These are phyloP conservation scores for Galerucella nymphaeae DNA, from an alignment of 2,888 invertebrate species.

Conservation along the genomic window DNA sequence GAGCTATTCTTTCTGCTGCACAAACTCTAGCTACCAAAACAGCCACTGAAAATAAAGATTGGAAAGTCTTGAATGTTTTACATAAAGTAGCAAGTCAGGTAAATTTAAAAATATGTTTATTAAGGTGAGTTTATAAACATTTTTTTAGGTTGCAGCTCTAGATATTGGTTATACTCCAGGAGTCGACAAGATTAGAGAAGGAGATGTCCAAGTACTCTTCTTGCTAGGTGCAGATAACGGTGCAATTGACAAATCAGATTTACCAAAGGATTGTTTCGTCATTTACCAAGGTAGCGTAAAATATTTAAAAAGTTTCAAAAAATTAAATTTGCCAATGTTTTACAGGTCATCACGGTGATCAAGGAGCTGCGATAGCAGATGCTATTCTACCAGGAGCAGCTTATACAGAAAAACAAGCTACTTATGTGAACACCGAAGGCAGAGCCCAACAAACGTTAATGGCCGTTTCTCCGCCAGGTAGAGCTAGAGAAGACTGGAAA, in stretches of 20 bases:
- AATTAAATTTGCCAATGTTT: background rate
- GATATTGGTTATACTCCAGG: constrained; percentile 94
- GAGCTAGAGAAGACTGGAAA: constrained; percentile 98
- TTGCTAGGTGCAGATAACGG: constrained; percentile 95
- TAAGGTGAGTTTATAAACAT: background rate
- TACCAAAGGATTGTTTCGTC: constrained; percentile 85
- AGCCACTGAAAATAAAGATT: constrained; percentile 68
- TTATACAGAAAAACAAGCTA: constrained; percentile 98
- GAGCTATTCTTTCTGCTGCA: constrained; percentile 79
- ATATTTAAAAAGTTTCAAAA: constrained; percentile 1
- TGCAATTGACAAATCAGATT: constrained; percentile 77
- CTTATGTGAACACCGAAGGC: constrained; percentile 98
- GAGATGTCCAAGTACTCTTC: constrained; percentile 82
- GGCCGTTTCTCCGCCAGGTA: constrained; percentile 91
- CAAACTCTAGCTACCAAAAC: constrained; percentile 77
- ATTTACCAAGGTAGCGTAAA: constrained; percentile 83
- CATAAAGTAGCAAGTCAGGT: constrained; percentile 90
- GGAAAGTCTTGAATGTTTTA: constrained; percentile 91
- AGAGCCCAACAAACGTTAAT: constrained; percentile 90
- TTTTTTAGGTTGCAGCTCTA: constrained; percentile 82
- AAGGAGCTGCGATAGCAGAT: constrained; percentile 92
- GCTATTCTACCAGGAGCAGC: constrained; percentile 95
- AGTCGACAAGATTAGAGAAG: constrained; percentile 69
- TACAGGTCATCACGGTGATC: constrained; percentile 95
- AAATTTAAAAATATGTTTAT: constrained; percentile 12